Evolutionary conservation across 2,888 invertebrate genomes (phyloP), one percentile per base, ranked within the genome.

Genomic region (Cantharis flavilabris): DNA sequence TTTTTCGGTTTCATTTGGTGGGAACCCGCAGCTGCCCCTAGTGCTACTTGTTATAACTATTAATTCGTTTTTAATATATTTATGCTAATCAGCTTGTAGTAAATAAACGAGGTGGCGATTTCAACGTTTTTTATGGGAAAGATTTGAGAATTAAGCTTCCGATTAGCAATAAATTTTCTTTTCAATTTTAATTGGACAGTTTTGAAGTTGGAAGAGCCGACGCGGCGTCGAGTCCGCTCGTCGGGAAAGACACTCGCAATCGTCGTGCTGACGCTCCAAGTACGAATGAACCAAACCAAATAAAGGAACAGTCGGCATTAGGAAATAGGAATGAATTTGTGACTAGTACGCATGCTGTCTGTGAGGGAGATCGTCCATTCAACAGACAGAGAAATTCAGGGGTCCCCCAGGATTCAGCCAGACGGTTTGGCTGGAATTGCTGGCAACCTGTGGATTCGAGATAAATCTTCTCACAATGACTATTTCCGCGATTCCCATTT

Each of bases 361-460:
- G 87, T 78, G 82, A 86, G 85, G 81, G 87, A 86, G 85, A 86
- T 80, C 81, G 83, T 75, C 85, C 87, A 87, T 87, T 87, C 75
- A 86, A 86, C 87, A 87, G 87, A 87, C 84, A 81, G 86, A 86
- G 86, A 85, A 85, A 85, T 83, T 80, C 80, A 83, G 84, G 83
- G 84, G 85, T 82, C 86, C 86, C 86, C 84, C 82, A 83, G 86
- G 87, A 84, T 80, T 78, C 76, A 80, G 83, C 86, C 87, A 87
- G 86, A 86, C 86, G 85, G 86, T 85, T 83, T 84, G 85, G 84
- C 86, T 84, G 84, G 83, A 81, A 83, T 81, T 81, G 81, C 80
- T 75, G 72, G 82, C 88, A 88, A 88, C 88, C 87, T 88, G 88
- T 88, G 88, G 88, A 88, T 88, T 88, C 86, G 85, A 86, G 87